Evolutionary conservation across 1,140 invertebrate species (phyloP).

Genomic region (Bombus pascuorum): DNA sequence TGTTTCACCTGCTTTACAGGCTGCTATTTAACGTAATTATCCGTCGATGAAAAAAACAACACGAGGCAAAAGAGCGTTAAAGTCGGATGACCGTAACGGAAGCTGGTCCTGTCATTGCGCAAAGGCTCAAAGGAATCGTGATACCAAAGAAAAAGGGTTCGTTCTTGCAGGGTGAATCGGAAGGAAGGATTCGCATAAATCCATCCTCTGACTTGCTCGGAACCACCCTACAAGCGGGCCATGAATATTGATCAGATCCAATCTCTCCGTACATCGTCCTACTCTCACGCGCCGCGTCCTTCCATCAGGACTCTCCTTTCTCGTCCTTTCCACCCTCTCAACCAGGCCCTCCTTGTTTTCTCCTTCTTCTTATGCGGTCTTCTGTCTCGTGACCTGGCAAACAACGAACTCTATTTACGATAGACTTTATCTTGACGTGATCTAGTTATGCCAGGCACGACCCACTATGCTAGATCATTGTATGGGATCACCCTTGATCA

Average conservation of each 20-base stretch:
- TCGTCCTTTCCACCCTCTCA: not conserved
- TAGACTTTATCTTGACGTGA: slow-evolving; percentile 78
- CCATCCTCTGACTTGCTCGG: slow-evolving; percentile 53
- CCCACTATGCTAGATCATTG: slow-evolving; percentile 54
- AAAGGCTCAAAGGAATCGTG: slow-evolving; percentile 26
- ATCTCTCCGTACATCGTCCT: slow-evolving; percentile 59
- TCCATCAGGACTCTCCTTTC: slow-evolving; percentile 9
- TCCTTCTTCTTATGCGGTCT: not conserved
- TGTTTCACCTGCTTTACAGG: no score
- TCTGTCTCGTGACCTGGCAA: slow-evolving; percentile 32
- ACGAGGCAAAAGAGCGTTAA: not conserved
- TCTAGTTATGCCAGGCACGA: slow-evolving; percentile 81
- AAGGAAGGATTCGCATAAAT: slow-evolving; percentile 81
- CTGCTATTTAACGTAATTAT: not conserved
- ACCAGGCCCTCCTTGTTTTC: not conserved
- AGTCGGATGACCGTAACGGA: slow-evolving; percentile 30
- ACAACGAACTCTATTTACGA: slow-evolving; percentile 72
- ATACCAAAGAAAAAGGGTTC: slow-evolving; percentile 63
- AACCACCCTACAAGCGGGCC: slow-evolving; percentile 74
- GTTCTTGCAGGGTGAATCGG: slow-evolving; percentile 66
- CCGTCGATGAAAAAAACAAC: not conserved
- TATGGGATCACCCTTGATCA: slow-evolving; percentile 32
- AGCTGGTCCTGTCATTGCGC: not conserved
- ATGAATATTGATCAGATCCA: slow-evolving; percentile 82
- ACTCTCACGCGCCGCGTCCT: slow-evolving; percentile 52